A percentile compares a stretch with the other conserved stretches of the same genome.
Evolutionary conservation across 2,797 vertebrate species (phyloP).

Genomic region (Gorsachius magnificus): DNA sequence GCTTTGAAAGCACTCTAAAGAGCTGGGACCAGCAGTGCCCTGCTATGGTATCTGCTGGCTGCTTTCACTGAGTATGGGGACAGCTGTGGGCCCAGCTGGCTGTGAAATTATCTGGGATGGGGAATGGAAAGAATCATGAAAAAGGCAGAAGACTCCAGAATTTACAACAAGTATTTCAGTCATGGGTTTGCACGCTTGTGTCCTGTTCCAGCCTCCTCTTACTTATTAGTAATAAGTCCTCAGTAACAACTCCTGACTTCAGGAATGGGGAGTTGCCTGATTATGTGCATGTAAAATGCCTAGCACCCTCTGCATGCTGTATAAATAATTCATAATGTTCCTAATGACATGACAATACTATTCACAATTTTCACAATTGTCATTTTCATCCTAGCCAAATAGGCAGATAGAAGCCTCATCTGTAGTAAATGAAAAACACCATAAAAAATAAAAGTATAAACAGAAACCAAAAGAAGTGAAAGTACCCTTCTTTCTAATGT

Average conservation of each 20-base stretch:
- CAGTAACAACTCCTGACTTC: not conserved
- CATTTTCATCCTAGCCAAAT: not conserved
- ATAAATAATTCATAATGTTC: slow-evolving; percentile 45
- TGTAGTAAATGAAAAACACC: not conserved
- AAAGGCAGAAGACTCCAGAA: not conserved
- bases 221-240: not conserved
- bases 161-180: not conserved
- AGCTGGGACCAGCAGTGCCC: not conserved
- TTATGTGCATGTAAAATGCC: slow-evolving; percentile 19
- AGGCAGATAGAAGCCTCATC: not conserved
- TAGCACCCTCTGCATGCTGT: not conserved
- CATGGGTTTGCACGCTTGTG: not conserved
- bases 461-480: not conserved
- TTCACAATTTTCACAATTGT: slow-evolving; percentile 2
- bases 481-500: not conserved
- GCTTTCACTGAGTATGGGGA: not conserved
- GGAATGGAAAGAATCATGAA: not conserved
- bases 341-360: slow-evolving; percentile 17
- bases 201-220: not conserved
- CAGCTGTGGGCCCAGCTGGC: not conserved
- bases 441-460: not conserved
- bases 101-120: not conserved
- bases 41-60: not conserved
- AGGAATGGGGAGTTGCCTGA: not conserved
- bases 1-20: not conserved